Evolutionary conservation across 2,113 vertebrate species (phyloP).

Genomic region (Corythoichthys haematopterus): DNA sequence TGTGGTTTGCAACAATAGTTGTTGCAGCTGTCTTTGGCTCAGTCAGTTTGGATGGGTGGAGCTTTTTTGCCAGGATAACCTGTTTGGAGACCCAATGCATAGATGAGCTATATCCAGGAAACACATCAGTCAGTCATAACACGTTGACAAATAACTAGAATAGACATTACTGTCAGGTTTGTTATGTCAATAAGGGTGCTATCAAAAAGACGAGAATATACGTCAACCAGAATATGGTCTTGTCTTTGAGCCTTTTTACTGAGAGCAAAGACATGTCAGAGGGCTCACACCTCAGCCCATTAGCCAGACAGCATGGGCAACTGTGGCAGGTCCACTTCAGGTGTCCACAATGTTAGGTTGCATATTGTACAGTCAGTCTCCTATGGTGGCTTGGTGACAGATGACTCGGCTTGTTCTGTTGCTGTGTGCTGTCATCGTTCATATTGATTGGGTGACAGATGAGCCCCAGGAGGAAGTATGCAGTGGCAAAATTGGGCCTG

Average conservation of each 20-base stretch:
- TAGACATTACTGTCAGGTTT: not conserved
- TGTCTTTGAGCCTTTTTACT: constrained; percentile 17
- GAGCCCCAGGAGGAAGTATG: constrained; percentile 28
- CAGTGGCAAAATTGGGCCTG: constrained; percentile 30
- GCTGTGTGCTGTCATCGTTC: constrained; percentile 56
- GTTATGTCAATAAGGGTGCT: not conserved
- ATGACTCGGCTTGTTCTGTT: constrained; percentile 43
- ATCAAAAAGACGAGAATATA: not conserved
- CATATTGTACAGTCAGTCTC: constrained; percentile 29
- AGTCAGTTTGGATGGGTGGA: not conserved
- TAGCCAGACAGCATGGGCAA: constrained; percentile 38
- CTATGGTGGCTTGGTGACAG: constrained; percentile 45
- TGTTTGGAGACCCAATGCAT: not conserved
- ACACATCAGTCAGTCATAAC: too few relatives aligned
- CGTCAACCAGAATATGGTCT: not conserved
- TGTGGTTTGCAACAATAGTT: not conserved
- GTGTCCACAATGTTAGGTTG: constrained; percentile 22
- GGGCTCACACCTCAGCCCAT: constrained; percentile 7
- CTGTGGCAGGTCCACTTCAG: constrained; percentile 28
- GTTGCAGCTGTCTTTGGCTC: not conserved
- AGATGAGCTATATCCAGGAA: not conserved
- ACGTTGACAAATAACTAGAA: not conserved
- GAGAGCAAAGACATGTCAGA: constrained; percentile 25
- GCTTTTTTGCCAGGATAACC: not conserved
- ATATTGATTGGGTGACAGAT: constrained; percentile 66